Evolutionary conservation across 1,140 invertebrate genomes (phyloP).

Genomic region (Drosophila melanica): DNA sequence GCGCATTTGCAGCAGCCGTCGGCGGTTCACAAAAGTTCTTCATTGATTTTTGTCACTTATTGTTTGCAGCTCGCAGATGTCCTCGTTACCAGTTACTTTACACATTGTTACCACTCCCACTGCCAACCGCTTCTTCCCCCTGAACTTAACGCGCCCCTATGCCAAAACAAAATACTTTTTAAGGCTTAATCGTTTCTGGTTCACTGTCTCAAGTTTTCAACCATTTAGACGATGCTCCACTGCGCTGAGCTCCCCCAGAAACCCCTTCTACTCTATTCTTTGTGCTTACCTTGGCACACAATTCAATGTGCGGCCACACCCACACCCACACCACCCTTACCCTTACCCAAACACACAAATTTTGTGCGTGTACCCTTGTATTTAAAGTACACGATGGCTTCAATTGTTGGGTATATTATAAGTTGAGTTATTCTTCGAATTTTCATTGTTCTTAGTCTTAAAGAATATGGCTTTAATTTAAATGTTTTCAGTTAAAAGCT

Average conservation of each 20-base stretch:
- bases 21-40: constrained; percentile 43
- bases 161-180: constrained; percentile 2
- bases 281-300: constrained; percentile 4
- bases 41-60: constrained; percentile 75
- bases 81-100: constrained; percentile 23
- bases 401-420: constrained; percentile 2
- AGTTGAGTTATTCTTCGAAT: background rate
- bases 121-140: background rate
- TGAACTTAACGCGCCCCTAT: background rate
- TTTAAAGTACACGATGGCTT: constrained; percentile 7
- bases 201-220: constrained; percentile 27
- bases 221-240: constrained; percentile 11
- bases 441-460: background rate
- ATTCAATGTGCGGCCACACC: background rate
- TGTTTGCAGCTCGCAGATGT: constrained; percentile 52
- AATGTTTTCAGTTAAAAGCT: background rate
- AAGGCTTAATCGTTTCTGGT: constrained; percentile 29
- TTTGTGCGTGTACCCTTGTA: constrained; percentile 1
- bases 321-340: background rate
- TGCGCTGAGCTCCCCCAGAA: constrained; percentile 7
- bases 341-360: background rate
- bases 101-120: background rate
- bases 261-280: background rate
- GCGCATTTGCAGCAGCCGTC: constrained; percentile 64
- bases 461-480: background rate